Evolutionary conservation across 2,113 vertebrate genomes (phyloP).

Genomic region (Hippocampus abdominalis): DNA sequence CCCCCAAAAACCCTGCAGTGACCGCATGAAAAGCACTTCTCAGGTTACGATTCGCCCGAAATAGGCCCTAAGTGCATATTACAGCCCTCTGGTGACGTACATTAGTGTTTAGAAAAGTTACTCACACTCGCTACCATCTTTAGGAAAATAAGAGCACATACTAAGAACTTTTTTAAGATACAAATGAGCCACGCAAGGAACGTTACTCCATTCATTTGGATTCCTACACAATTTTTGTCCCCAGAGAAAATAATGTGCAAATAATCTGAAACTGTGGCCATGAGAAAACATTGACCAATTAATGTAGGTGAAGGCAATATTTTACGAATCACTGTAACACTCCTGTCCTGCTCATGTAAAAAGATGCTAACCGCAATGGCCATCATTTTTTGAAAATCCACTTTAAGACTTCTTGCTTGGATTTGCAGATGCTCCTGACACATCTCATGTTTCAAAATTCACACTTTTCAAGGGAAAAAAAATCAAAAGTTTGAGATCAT

Average conservation of each 20-base stretch:
- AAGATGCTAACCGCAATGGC: no score
- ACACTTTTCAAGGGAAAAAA: not conserved
- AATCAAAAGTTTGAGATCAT: no score
- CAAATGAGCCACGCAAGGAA: not conserved
- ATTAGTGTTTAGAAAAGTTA: slow-evolving; percentile 54
- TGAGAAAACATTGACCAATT: not conserved
- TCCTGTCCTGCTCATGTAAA: no score
- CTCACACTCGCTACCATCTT: slow-evolving; percentile 18
- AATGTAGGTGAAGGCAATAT: no score
- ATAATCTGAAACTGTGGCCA: not conserved
- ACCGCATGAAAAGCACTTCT: slow-evolving; percentile 68
- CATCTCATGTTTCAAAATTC: not conserved
- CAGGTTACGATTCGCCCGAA: slow-evolving; percentile 61
- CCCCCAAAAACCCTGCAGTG: slow-evolving; percentile 52
- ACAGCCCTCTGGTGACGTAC: slow-evolving; percentile 59
- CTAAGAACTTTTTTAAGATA: not conserved
- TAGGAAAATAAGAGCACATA: slow-evolving; percentile 6
- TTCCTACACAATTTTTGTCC: not conserved
- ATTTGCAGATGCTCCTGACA: not conserved
- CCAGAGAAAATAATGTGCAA: not conserved
- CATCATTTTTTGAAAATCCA: not conserved
- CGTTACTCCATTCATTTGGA: not conserved
- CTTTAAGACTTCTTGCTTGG: not conserved
- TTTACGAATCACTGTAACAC: no score
- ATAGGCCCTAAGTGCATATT: slow-evolving; percentile 68